Evolutionary conservation across 2,888 invertebrate species (phyloP).

Genomic region (Minunthozetes semirufus): DNA sequence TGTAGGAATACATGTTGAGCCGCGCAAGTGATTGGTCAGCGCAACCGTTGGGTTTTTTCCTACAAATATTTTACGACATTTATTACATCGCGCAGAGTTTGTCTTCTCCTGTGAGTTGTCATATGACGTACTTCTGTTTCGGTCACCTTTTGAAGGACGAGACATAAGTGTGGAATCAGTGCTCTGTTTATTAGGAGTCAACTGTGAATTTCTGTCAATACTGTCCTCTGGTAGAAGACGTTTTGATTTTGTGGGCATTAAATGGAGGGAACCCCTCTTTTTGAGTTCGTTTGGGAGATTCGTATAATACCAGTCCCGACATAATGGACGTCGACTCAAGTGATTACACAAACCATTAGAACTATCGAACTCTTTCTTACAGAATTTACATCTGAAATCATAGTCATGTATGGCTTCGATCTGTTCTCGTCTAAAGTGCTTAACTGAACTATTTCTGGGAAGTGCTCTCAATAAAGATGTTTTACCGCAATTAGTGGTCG

Average conservation of each 20-base stretch:
- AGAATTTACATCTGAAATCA: conserved; percentile 21
- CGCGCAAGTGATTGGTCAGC: conserved; percentile 32
- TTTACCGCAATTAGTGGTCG: neutral
- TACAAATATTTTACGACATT: conserved; percentile 32
- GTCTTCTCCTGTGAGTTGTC: neutral
- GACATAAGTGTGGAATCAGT: neutral
- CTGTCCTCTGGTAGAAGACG: neutral
- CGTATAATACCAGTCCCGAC: conserved; percentile 28
- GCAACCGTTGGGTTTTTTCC: conserved; percentile 35
- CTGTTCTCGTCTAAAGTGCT: conserved; percentile 15
- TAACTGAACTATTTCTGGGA: neutral
- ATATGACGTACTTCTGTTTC: neutral
- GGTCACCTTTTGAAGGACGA: neutral
- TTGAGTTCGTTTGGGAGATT: conserved; percentile 12
- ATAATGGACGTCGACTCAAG: conserved; percentile 30
- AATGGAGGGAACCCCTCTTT: neutral
- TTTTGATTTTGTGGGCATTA: neutral
- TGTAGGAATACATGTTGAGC: neutral
- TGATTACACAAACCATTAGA: conserved; percentile 32
- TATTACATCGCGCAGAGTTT: conserved; percentile 20
- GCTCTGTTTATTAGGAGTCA: neutral
- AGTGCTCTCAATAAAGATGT: neutral
- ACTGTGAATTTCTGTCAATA: too few species aligned
- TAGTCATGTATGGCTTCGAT: conserved; percentile 9
- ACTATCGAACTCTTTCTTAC: conserved; percentile 1